Percentiles rank a stretch among this genome's conserved stretches.
phyloP scores from a whole-genome alignment of 64 coral and sea anemone species.

The Pachyseris speciosa region DNA sequence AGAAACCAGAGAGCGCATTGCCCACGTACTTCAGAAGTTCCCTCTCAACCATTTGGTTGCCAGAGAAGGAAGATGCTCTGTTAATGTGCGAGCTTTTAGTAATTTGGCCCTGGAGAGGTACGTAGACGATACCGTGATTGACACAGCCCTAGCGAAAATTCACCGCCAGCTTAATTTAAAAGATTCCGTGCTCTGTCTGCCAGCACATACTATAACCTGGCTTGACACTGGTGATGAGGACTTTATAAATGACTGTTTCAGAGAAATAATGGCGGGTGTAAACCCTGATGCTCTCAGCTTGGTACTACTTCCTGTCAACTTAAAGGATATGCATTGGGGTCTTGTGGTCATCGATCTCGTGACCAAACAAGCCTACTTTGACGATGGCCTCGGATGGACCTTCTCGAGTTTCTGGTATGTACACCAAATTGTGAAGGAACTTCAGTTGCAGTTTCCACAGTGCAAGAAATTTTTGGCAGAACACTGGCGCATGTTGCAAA shows the following conservation, averaged over 20 bases:
- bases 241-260: not conserved
- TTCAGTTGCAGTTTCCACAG: not conserved
- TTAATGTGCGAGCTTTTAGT: not conserved
- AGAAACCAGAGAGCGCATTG: not conserved
- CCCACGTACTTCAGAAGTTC: not conserved
- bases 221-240: not conserved
- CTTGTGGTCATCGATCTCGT: conserved; percentile 25
- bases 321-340: conserved; percentile 4
- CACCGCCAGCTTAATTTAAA: too few relatives aligned
- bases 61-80: not conserved
- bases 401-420: conserved; percentile 1
- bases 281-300: not conserved
- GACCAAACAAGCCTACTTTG: not conserved
- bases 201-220: conserved; percentile 4
- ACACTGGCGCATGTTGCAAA: conserved; percentile 22
- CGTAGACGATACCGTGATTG: too few relatives aligned
- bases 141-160: too few relatives aligned
- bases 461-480: not conserved
- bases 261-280: not conserved
- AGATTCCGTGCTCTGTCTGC: too few relatives aligned
- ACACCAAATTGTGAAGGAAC: not conserved
- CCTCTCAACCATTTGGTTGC: conserved; percentile 3
- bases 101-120: not conserved
- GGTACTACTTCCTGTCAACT: conserved; percentile 12
- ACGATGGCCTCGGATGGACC: conserved; percentile 33